Percentiles rank a stretch among this genome's conserved stretches.
Conservation (phyloP, 1,140 invertebrate species). For the Doryteuthis pealeii region DNA sequence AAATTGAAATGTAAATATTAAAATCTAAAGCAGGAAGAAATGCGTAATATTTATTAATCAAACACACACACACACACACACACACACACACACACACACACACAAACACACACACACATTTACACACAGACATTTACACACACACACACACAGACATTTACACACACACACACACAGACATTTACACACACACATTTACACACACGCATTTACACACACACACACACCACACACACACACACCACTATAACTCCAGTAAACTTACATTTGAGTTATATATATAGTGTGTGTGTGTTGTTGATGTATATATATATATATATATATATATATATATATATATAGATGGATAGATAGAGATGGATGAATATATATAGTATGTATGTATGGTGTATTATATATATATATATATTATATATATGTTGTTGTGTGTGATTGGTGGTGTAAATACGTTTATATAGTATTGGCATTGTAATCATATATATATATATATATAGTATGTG, state of each 20-base stretch:
- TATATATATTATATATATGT: neutral
- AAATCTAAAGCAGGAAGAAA: neutral
- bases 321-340: slow-evolving; percentile 7
- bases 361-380: neutral
- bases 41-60: neutral
- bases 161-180: too few species aligned
- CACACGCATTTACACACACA: neutral
- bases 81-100: neutral
- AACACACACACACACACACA: too few species aligned
- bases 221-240: neutral
- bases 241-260: neutral
- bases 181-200: neutral
- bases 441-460: too few species aligned
- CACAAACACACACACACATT: neutral
- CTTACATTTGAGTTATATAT: neutral
- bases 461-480: too few species aligned
- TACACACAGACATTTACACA: too few species aligned
- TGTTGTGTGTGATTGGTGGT: neutral
- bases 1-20: neutral
- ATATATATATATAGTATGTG: neutral
- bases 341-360: neutral
- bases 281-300: neutral
- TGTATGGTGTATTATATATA: neutral
- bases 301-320: neutral
- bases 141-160: too few species aligned